phyloP scores from a whole-genome alignment of 2,888 invertebrate genomes.

The Tromatobia lineatoria region DNA sequence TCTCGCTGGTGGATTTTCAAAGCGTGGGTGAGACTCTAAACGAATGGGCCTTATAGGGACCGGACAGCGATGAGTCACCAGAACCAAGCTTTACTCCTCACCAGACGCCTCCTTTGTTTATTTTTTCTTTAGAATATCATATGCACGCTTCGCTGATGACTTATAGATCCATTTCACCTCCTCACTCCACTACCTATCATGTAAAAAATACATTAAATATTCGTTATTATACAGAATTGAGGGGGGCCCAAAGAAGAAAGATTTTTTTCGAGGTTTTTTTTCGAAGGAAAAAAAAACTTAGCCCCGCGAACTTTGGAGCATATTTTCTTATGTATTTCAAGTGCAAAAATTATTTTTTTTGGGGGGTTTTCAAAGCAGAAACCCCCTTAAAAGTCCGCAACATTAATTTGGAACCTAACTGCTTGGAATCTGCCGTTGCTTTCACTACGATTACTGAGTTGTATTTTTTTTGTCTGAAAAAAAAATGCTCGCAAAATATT shows the following conservation, averaged over 20 bases:
- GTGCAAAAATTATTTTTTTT: no score
- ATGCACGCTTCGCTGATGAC: neutral
- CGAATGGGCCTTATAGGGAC: conserved; percentile 65
- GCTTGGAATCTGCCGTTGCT: conserved; percentile 5
- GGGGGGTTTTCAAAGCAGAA: no score
- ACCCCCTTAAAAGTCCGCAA: conserved; percentile 3
- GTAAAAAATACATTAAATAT: neutral
- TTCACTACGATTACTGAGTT: neutral
- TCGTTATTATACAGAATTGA: neutral
- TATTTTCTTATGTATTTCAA: no score
- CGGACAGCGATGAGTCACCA: conserved; percentile 72
- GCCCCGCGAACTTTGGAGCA: no score
- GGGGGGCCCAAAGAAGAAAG: no score
- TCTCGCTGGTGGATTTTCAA: conserved; percentile 18
- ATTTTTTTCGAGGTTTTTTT: neutral
- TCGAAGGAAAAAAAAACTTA: neutral
- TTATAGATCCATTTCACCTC: neutral
- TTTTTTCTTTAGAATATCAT: neutral
- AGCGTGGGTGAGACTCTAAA: conserved; percentile 16
- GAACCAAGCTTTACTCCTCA: neutral
- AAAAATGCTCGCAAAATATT: no score
- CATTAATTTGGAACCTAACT: conserved; percentile 35
- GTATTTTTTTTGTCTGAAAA: no score
- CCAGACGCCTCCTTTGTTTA: neutral
- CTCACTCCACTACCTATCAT: neutral